Percentiles rank a stretch among this genome's conserved stretches.
Evolutionary conservation across 1,140 invertebrate species (phyloP).

Genomic region (Platyscapa corneri): DNA sequence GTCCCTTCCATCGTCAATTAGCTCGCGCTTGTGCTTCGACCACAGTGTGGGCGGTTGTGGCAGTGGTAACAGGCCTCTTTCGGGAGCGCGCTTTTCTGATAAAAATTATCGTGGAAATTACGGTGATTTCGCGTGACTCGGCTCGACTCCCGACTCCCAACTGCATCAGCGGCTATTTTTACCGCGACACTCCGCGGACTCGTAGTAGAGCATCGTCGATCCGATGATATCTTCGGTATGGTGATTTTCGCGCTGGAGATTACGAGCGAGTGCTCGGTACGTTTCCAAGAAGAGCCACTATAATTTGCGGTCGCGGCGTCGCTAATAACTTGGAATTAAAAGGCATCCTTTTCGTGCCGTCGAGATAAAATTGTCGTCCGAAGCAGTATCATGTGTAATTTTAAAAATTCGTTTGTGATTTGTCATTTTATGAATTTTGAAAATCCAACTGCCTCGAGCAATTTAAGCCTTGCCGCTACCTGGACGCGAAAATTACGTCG

Average conservation of each 20-base stretch:
- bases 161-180: not conserved
- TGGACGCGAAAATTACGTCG: not conserved
- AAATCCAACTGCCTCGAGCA: too few species aligned
- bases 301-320: too few species aligned
- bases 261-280: not conserved
- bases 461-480: not conserved
- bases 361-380: not conserved
- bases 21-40: too few species aligned
- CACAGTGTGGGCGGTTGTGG: too few species aligned
- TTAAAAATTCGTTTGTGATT: too few species aligned
- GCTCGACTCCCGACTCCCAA: too few species aligned
- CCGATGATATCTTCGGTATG: not conserved
- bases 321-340: too few species aligned
- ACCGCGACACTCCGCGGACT: not conserved
- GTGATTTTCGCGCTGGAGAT: not conserved
- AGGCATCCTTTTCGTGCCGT: too few species aligned
- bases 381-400: not conserved
- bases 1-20: too few species aligned
- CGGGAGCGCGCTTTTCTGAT: not conserved
- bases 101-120: not conserved
- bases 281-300: too few species aligned
- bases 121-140: not conserved
- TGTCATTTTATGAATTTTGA: too few species aligned
- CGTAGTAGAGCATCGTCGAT: not conserved
- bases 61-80: not conserved